phyloP scores from a whole-genome alignment of 2,113 vertebrate species.

The Lanius collurio region DNA sequence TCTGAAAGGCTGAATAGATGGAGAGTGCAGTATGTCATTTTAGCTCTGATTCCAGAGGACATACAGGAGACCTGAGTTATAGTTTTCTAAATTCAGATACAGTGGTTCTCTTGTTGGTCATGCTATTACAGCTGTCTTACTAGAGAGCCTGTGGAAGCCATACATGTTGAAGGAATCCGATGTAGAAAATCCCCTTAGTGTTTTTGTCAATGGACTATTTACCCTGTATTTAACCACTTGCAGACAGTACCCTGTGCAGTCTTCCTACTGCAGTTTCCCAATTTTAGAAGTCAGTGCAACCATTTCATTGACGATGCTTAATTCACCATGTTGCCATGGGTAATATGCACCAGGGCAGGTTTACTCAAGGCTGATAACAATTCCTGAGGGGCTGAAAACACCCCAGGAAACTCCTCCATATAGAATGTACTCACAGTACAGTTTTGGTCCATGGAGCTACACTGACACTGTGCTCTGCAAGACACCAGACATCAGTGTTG shows the following conservation, averaged over 20 bases:
- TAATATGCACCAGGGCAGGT: not conserved
- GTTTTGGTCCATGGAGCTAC: not conserved
- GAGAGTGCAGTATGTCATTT: not conserved
- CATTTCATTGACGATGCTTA: not conserved
- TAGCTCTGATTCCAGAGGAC: not conserved
- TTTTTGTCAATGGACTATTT: not conserved
- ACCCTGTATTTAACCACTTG: not conserved
- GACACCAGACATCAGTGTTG: not conserved
- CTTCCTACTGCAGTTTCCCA: not conserved
- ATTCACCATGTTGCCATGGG: not conserved
- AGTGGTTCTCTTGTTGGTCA: not conserved
- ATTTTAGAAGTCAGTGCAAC: not conserved
- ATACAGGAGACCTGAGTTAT: not conserved
- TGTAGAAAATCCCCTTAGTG: not conserved
- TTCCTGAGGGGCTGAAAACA: not conserved
- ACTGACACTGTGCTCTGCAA: not conserved
- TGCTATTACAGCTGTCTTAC: not conserved
- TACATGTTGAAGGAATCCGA: not conserved
- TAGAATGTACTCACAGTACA: not conserved
- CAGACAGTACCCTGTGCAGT: not conserved
- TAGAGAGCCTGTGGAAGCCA: not conserved
- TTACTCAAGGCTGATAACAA: not conserved
- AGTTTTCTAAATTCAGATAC: not conserved
- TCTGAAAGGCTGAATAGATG: conserved; percentile 15
- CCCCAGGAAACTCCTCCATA: not conserved